Percentiles rank a stretch among this genome's conserved stretches.
Conservation (phyloP, 2,797 vertebrate species). For the Geotrypetes seraphini region DNA sequence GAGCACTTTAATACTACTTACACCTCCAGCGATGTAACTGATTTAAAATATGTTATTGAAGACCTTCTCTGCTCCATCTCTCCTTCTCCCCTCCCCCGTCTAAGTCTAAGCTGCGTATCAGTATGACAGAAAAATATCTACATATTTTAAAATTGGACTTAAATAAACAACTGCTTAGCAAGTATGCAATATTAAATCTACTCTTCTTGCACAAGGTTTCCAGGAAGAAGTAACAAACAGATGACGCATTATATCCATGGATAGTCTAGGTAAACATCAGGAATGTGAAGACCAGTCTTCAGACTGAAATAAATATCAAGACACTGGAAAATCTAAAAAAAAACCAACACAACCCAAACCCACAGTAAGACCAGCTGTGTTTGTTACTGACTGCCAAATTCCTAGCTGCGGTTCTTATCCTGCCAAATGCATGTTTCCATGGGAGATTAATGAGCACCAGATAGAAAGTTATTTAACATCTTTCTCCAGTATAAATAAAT, state of each 20-base stretch:
- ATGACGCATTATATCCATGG: conserved; percentile 23
- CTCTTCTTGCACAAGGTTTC: conserved; percentile 16
- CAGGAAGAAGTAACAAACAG: conserved; percentile 3
- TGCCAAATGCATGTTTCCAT: conserved; percentile 42
- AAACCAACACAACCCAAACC: no score
- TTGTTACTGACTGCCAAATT: conserved; percentile 31
- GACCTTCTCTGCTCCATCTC: no score
- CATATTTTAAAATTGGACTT: no score
- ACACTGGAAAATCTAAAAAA: conserved; percentile 42
- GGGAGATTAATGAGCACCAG: conserved; percentile 43
- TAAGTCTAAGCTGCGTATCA: no score
- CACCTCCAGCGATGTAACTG: no score
- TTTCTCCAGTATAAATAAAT: conserved; percentile 41
- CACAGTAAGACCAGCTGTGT: conserved; percentile 38
- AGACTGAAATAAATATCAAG: conserved; percentile 46
- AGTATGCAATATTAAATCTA: conserved; percentile 3
- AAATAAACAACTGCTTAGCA: conserved; percentile 6
- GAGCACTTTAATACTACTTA: no score
- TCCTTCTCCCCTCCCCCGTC: no score
- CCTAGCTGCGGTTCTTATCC: conserved; percentile 31
- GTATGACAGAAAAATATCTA: no score
- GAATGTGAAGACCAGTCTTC: conserved; percentile 17
- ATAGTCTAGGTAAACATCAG: conserved; percentile 23
- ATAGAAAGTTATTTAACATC: conserved; percentile 5
- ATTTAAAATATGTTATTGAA: no score